Base-by-base conservation (phyloP, 1,140 invertebrate genomes). In the Pogonomyrmex barbatus region DNA sequence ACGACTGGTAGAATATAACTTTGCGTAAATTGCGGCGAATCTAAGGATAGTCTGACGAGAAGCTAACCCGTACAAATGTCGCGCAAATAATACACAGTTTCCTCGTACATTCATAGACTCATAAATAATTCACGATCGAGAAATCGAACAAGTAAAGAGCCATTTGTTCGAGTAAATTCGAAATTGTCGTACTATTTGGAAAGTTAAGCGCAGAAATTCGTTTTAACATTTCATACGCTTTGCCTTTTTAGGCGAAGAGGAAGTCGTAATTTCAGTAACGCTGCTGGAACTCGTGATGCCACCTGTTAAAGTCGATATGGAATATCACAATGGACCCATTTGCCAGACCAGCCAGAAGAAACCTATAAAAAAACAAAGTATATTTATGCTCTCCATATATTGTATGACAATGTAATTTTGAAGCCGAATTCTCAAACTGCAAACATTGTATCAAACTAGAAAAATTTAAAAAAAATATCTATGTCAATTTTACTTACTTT, bases 301-400 rank as follows among this genome's bases (percentile, higher is more conserved):
- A 99, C 93, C 99, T 97, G 95, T 99, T 99, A 96, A 99, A 99
- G 95, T 99, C 99, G 93, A 99, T 99, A 96, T 99, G 99, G 95
- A 99, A 99, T 89, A 99, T 98, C 60, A 99, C 98, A 79, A 99
- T 97, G 30, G 99, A 99, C 54, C 99, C 99, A 89, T 99, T 99
- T 30, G 99, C 98, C 42, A 99, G 95, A 86, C 99, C 99, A 89
- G 99, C 99, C 89, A 99, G 95, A 68, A 99, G 96, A 95, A 99
- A 99, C 94, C 99, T 99, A 94, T 4, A 96, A 88, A 96, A 24
- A 96, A 90, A 56, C 0, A 39, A 12, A 75, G n/a, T 14, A n/a
- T 42, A 56, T 56, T 17, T 12, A 45, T 81, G 10, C n/a, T 30
- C 14, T 2, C 45, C n/a, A 14, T 9, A 14, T 9, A n/a, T 24